Base-by-base conservation (phyloP, 2,888 invertebrate genomes). In the Diplazon laetatorius region DNA sequence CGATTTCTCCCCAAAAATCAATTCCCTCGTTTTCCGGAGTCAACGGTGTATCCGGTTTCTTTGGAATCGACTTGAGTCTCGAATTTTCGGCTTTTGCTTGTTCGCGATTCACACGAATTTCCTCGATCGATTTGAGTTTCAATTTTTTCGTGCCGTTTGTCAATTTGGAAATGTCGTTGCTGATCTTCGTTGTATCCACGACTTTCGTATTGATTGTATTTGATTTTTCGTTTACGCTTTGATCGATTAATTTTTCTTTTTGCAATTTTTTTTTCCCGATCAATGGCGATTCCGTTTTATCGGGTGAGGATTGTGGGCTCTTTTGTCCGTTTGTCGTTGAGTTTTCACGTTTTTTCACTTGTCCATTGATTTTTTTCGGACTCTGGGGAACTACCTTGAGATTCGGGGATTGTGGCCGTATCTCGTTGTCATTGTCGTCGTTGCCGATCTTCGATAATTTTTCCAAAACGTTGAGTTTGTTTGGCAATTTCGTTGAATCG, bases 121-220 rank as follows among this genome's bases (percentile, higher is more conserved):
- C 90, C 52, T 89, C 91, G 77, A 88, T 92, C 73, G 85, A 89
- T 79, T 92, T 91, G 86, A 90, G 91, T 85, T 92, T 63, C 18
- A 18, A 50, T 35, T 78, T 70, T 8, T 35, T 8, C 2, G 14
- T 12, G 18, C 68, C 77, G 44, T 75, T 78, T 18, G 57, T 52
- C 5, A 59, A n/a, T 8, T 71, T 68, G 14, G 20, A 9, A 9
- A 66, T 0, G 30, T 71, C 60, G 25, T 9, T n/a, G 16, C 25
- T 10, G 8, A 18, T 4, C 35, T 35, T 48, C 22, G 78, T 44
- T n/a, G 20, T 12, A 39, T 46, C 18, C 42, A 1, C 4, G 4
- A 39, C 12, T n/a, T 59, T 39, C 6, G 1, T 46, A 12, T 50
- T 16, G 16, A 9, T 14, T 8, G 9, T 0, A 0, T 25, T 14